A percentile compares a stretch with the other conserved stretches of the same genome.
Conservation (phyloP, 2,113 vertebrate genomes). For the Fulica atra region DNA sequence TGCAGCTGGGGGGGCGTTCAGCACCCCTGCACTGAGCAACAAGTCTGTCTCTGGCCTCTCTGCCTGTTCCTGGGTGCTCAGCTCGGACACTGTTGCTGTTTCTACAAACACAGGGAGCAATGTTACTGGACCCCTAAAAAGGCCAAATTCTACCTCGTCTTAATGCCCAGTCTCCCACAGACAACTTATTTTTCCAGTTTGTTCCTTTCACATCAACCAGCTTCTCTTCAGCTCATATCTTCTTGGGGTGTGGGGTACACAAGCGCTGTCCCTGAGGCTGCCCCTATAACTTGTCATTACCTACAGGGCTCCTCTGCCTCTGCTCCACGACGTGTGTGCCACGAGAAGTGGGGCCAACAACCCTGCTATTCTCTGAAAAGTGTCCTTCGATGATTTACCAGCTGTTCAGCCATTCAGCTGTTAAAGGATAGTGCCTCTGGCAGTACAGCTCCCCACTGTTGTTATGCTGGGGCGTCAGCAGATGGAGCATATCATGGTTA, state of each 20-base stretch:
- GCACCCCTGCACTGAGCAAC: neutral
- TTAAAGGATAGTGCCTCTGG: constrained; percentile 57
- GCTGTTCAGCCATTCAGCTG: constrained; percentile 68
- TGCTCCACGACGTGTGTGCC: accelerated
- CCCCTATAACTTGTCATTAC: neutral
- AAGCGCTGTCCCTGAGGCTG: accelerated
- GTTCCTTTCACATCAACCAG: neutral
- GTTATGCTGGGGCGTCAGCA: constrained; percentile 65
- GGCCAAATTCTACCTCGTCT: neutral
- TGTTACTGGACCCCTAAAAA: neutral
- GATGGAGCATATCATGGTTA: constrained; percentile 69
- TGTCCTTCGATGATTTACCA: constrained; percentile 61
- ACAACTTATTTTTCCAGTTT: neutral
- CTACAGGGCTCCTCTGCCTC: neutral
- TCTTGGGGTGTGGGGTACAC: neutral
- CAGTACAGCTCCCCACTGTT: constrained; percentile 64
- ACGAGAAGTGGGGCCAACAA: neutral
- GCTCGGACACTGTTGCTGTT: neutral
- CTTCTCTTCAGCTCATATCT: accelerated
- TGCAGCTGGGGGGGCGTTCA: neutral
- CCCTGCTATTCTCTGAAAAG: neutral
- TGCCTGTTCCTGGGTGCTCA: neutral
- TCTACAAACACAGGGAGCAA: neutral
- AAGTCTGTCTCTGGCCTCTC: neutral
- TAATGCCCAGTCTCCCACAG: neutral